A percentile compares a stretch with the other conserved stretches of the same genome.
These are phyloP conservation scores for Diadema setosum DNA, from an alignment of 35 echinoderm and acorn worm species.

Conservation along the genomic window DNA sequence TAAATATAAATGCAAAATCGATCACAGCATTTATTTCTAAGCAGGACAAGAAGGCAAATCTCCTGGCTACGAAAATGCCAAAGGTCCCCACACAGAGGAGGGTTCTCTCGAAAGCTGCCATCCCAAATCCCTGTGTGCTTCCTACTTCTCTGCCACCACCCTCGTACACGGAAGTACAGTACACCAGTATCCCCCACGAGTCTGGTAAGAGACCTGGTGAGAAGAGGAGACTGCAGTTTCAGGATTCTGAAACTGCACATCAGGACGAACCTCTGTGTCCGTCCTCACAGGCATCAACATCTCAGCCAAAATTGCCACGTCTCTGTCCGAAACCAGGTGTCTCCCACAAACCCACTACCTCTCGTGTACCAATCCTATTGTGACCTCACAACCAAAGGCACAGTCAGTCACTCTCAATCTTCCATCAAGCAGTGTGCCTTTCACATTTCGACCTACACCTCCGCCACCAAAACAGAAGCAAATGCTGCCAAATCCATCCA, in stretches of 20 bases:
- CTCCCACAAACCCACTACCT: neutral
- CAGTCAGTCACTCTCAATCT: slow-evolving; percentile 18
- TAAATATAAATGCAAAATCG: slow-evolving; percentile 43
- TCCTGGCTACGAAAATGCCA: neutral
- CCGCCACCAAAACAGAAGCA: slow-evolving; percentile 7
- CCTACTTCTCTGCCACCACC: slow-evolving; percentile 26
- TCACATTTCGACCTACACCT: slow-evolving; percentile 27
- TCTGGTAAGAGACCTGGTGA: slow-evolving; percentile 34
- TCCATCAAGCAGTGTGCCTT: slow-evolving; percentile 32
- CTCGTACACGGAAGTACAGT: slow-evolving; percentile 5
- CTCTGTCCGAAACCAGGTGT: neutral
- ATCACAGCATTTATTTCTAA: slow-evolving; percentile 24
- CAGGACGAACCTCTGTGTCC: neutral
- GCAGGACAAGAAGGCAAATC: slow-evolving; percentile 33
- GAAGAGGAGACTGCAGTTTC: slow-evolving; percentile 41
- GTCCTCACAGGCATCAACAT: neutral
- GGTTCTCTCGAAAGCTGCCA: neutral
- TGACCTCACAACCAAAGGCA: slow-evolving; percentile 42
- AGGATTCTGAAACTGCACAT: neutral
- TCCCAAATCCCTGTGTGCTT: slow-evolving; percentile 5
- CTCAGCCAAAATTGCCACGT: neutral
- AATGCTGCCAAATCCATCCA: slow-evolving; percentile 18
- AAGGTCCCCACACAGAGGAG: slow-evolving; percentile 19
- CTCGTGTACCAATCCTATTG: slow-evolving; percentile 34
- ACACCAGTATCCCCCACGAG: slow-evolving; percentile 9